Evolutionary conservation across 2,113 vertebrate genomes (phyloP), one percentile per base, ranked within the genome.

Genomic region (Channa maculata): DNA sequence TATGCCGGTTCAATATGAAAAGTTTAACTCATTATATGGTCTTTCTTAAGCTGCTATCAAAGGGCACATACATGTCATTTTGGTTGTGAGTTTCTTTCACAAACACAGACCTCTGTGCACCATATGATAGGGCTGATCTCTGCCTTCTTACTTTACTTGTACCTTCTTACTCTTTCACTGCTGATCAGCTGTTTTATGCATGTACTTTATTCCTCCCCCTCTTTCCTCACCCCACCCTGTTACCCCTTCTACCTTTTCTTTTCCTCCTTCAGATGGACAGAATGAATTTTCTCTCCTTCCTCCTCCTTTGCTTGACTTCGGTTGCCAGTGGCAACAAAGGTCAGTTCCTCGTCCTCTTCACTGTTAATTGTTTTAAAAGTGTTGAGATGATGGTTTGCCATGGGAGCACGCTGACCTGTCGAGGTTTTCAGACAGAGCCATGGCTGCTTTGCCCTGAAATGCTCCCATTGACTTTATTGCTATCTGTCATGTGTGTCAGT

Each of bases 271-370:
- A 94, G 93, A 94, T 94, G 94, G 92, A 92, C 92, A 94, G 91
- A 94, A 93, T 94, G 90, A 91, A 85, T 91, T 92, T 93, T 91
- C 91, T 95, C 92, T 92, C 92, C 89, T 92, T 94, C 86, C 90
- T 93, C 87, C 89, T 95, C 85, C 91, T 95, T 93, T 94, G 93
- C 92, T 93, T 95, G 92, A 93, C 93, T 93, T 93, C 92, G 57
- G 91, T 94, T 94, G 94, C 92, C 90, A 83, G 34, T 92, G 88
- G 94, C 93, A 95, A 94, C 94, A 95, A 95, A 94, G 94, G 94
- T 95, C 92, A 95, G 94, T 94, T 87, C 67, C 79, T 88, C 84
- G 54, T 92, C 88, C 76, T 87, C 87, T 83, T 86, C 67, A 89
- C 60, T 86, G 85, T 88, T 88, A 68, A 89, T 84, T 72, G 83